Evolutionary conservation across 2,797 vertebrate species (phyloP), one percentile per base, ranked within the genome.

Genomic region (Sebastes jordani): DNA sequence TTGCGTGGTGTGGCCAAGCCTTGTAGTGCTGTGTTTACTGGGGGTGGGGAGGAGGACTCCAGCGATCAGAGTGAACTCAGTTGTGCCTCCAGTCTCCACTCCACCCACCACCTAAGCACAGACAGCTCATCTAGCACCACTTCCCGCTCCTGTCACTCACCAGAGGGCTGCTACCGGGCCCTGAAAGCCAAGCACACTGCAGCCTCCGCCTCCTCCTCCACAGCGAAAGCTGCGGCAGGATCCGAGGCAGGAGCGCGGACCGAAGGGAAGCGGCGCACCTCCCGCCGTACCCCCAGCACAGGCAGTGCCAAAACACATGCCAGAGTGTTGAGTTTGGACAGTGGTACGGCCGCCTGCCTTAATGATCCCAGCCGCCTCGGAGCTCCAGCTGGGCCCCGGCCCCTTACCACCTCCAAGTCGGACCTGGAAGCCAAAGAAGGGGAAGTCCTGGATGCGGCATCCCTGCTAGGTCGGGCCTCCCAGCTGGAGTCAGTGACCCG

Each of bases 341-440:
- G 98, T 80, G 96, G 98, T 87, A 98, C 98, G 14, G 94, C 95
- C 14, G 97, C 97, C 65, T 98, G 98, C 94, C 96, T 99, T 95
- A 98, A 97, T 55, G 97, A 98, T 85, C 94, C 97, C 81, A 94
- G 94, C 78, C 96, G 96, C 90, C 94, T 99, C 27, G 97, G 97
- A 91, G 96, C 98, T 71, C 97, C 97, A 3, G 93, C 96, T 46
- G 97, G 95, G 78, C 95, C 96, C 46, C 97, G 97, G 77, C 97
- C 97, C 80, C 96, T 99, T 87, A 99, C 98, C 92, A 99, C 98
- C 93, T 99, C 99, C 88, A 99, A 99, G 91, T 99, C 99, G 8
- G 98, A 99, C 94, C 95, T 99, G 86, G 99, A 99, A 96, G 98
- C 98, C 96, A 99, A 99, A 97, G 99, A 99, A 94, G 99, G 99